Base-by-base conservation (phyloP, 2,888 invertebrate species). In the Siphlonurus alternatus region DNA sequence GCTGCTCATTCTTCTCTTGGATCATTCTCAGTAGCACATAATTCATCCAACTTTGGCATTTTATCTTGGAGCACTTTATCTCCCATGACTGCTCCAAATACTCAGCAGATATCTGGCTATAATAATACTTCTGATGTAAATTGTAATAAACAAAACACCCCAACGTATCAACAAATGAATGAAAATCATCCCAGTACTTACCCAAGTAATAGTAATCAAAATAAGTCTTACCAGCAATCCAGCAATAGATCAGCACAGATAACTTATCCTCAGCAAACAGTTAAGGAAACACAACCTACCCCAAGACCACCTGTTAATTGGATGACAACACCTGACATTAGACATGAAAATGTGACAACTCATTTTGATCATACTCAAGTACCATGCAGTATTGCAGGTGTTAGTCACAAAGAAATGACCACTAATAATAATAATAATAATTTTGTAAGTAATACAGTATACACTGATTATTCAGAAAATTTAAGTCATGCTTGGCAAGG, bases 311-410 rank as follows among this genome's bases (percentile, higher is more conserved):
- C 81, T 0, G 80, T 82, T 0, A 83, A 83, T 69, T 83, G 83
- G 83, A 83, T 83, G 83, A 82, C 82, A 69, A 77, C 81, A 1
- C 80, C 81, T 1, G 80, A 80, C 68, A 73, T 76, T 23, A n/a
- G 56, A 56, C 7, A 54, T 63, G 20, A 54, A 10, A 54, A 25
- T 24, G 20, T 18, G 7, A 20, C 25, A 10, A 18, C 63, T n/a
- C 38, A 62, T 19, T 23, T 24, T 23, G 59, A 23, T 19, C 20
- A 22, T 23, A 20, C 19, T 60, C 18, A 53, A 53, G 59, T 18
- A 20, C 18, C 20, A 63, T 62, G 74, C 74, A 61, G 70, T 72
- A 66, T 68, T 69, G 70, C 69, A 23, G 71, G 72, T 19, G 66
- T 68, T 2, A 74, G 74, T 62, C 75, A 61, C 25, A 19, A 25